phyloP scores from a whole-genome alignment of 2,113 vertebrate genomes.

The Eubucco bourcierii region DNA sequence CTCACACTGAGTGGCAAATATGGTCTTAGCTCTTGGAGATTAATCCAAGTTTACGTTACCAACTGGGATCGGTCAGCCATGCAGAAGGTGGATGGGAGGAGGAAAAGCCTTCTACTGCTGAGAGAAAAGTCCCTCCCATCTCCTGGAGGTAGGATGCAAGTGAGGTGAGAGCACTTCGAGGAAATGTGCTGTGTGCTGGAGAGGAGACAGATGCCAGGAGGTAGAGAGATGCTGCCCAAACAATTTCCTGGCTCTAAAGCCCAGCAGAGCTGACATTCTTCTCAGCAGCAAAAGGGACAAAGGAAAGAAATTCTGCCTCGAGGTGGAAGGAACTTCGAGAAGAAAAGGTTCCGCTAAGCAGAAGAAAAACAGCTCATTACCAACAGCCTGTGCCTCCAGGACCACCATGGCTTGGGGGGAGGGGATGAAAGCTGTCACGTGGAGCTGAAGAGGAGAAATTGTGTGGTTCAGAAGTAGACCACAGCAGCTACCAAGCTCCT shows the following conservation, averaged over 20 bases:
- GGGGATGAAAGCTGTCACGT: neutral
- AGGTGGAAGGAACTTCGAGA: neutral
- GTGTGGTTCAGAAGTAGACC: neutral
- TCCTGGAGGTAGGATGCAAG: neutral
- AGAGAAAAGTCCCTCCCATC: neutral
- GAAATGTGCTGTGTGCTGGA: neutral
- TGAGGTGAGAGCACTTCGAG: neutral
- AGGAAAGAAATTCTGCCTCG: neutral
- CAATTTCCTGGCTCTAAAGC: neutral
- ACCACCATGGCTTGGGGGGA: neutral
- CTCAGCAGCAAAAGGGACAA: neutral
- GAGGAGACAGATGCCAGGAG: neutral
- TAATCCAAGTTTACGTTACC: constrained; percentile 28
- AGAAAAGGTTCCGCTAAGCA: constrained; percentile 1
- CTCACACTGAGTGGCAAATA: neutral
- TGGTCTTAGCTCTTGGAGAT: neutral
- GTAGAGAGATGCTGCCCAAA: neutral
- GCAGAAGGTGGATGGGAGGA: constrained; percentile 4
- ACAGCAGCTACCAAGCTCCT: neutral
- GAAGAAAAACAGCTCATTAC: neutral
- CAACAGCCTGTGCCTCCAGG: neutral
- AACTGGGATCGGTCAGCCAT: neutral
- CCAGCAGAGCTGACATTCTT: neutral
- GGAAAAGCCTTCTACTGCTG: neutral
- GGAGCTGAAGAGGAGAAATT: neutral